Conservation (phyloP, 2,797 vertebrate genomes). For the Rallus crepitans region DNA sequence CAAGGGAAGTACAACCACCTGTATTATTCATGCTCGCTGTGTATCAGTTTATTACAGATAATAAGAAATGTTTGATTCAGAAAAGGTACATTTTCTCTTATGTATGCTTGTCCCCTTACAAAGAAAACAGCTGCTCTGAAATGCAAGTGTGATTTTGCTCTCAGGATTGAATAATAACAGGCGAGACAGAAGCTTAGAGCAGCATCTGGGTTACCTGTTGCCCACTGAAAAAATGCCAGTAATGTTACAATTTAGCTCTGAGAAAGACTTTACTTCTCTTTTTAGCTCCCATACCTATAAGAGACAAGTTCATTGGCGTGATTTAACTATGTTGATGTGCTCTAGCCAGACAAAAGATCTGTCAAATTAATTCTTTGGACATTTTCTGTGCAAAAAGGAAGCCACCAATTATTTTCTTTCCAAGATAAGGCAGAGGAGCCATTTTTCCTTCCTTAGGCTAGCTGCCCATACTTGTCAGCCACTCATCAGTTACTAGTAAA, state of each 20-base stretch:
- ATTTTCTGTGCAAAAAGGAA: not conserved
- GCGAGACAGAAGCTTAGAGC: not conserved
- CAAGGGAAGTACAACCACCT: not conserved
- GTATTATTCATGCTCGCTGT: not conserved
- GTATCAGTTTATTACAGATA: not conserved
- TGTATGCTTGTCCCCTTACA: not conserved
- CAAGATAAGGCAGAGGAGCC: not conserved
- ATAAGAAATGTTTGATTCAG: not conserved
- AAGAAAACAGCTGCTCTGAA: not conserved
- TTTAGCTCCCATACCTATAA: not conserved
- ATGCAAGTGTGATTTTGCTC: not conserved
- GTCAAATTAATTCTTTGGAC: not conserved
- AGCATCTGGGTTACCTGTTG: not conserved
- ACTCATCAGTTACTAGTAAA: not conserved
- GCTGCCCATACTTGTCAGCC: not conserved
- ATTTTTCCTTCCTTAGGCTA: not conserved
- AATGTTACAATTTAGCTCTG: not conserved
- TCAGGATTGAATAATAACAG: not conserved
- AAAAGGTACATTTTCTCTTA: not conserved
- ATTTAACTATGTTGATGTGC: not conserved
- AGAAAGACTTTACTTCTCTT: not conserved
- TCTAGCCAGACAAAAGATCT: not conserved
- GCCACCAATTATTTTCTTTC: not conserved
- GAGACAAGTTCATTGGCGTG: not conserved
- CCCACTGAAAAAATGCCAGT: not conserved